Evolutionary conservation across 2,888 invertebrate genomes (phyloP).

Genomic region (Leptopilina myrica): DNA sequence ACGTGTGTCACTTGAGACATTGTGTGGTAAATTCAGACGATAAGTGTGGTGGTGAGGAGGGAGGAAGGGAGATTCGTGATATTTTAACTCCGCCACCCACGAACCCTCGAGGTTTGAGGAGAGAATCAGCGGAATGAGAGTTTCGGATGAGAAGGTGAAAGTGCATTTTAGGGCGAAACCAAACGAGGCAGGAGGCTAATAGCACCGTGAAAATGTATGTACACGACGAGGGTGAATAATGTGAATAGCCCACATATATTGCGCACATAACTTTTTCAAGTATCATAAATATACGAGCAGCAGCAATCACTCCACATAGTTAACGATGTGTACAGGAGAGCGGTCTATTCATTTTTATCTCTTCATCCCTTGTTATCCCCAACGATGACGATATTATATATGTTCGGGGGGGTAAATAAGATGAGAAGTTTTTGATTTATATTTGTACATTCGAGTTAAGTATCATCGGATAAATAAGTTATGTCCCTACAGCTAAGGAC

Average conservation of each 20-base stretch:
- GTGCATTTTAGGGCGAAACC: constrained; percentile 30
- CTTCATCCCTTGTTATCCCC: constrained; percentile 36
- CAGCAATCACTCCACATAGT: constrained; percentile 28
- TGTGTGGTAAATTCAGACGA: constrained; percentile 28
- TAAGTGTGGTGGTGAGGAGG: constrained; percentile 25
- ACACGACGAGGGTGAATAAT: constrained; percentile 22
- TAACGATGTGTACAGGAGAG: constrained; percentile 33
- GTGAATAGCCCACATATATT: not conserved
- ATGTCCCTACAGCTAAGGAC: not conserved
- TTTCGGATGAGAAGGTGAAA: not conserved
- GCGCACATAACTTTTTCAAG: not conserved
- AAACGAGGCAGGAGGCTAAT: constrained; percentile 19
- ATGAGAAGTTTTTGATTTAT: constrained; percentile 27
- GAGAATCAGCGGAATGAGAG: not conserved
- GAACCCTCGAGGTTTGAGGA: not conserved
- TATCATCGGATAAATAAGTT: constrained; percentile 1
- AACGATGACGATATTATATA: not conserved
- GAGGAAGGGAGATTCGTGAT: constrained; percentile 48
- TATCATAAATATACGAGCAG: constrained; percentile 36
- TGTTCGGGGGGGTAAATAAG: constrained; percentile 15
- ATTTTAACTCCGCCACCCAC: constrained; percentile 47
- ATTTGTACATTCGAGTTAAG: not conserved
- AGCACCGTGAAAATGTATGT: constrained; percentile 28
- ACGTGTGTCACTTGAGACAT: constrained; percentile 31
- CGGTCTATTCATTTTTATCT: constrained; percentile 37